These are phyloP conservation scores for Heterotilapia buettikoferi DNA, from an alignment of 2,113 vertebrate genomes.

Conservation along the genomic window DNA sequence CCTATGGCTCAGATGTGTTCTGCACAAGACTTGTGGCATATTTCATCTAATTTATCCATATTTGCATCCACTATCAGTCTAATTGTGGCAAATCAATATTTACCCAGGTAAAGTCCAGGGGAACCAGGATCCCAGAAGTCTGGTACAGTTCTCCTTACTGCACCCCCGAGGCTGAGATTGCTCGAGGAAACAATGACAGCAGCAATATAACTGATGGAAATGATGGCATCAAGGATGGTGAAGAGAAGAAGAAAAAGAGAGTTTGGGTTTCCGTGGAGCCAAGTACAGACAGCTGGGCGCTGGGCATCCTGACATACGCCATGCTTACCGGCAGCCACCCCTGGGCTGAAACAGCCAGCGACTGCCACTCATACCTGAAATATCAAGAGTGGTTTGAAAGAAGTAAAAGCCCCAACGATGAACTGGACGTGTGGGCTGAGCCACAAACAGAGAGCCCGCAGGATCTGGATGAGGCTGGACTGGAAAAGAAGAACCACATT, in stretches of 20 bases:
- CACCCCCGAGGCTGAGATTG: conserved; percentile 75
- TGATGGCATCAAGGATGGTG: background rate
- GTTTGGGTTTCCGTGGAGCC: conserved; percentile 70
- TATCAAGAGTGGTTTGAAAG: conserved; percentile 74
- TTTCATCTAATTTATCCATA: accelerated
- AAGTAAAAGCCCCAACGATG: background rate
- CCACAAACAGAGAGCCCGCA: background rate
- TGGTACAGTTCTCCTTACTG: conserved; percentile 78
- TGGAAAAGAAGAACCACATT: background rate
- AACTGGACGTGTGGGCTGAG: conserved; percentile 24
- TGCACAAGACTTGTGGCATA: background rate
- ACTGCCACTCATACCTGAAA: conserved; percentile 70
- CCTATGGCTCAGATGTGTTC: accelerated
- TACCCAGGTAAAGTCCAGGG: conserved; percentile 67
- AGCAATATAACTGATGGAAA: background rate
- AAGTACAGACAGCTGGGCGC: conserved; percentile 80
- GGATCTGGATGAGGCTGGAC: background rate
- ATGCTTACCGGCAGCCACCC: conserved; percentile 78
- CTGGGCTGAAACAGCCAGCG: conserved; percentile 70
- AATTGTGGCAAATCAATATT: background rate
- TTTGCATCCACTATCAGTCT: background rate
- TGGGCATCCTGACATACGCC: conserved; percentile 81
- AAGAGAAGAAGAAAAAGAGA: conserved; percentile 14
- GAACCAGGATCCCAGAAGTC: conserved; percentile 70
- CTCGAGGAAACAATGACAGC: conserved; percentile 26